These are phyloP conservation scores for Sabatieria punctata DNA, from an alignment of 2,888 invertebrate species.

Conservation along the genomic window DNA sequence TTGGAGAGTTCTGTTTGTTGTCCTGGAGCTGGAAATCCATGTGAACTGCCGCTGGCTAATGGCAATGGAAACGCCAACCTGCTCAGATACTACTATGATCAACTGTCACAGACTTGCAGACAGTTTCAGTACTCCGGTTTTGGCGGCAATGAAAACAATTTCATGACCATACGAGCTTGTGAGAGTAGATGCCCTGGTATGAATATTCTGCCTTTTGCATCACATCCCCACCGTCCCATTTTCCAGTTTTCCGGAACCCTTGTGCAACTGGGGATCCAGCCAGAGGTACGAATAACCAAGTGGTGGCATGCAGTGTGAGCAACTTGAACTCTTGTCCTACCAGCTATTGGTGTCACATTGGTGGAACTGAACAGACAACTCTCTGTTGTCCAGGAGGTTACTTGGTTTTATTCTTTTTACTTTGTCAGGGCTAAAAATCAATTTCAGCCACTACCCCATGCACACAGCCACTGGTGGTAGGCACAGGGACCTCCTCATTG, in stretches of 20 bases:
- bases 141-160: constrained; percentile 13
- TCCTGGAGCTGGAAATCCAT: constrained; percentile 9
- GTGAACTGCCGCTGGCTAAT: constrained; percentile 8
- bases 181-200: constrained; percentile 12
- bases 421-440: no score
- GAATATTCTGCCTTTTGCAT: background rate
- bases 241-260: constrained; percentile 11
- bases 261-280: constrained; percentile 9
- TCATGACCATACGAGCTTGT: constrained; percentile 12
- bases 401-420: background rate
- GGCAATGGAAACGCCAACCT: constrained; percentile 11
- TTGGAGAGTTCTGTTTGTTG: constrained; percentile 12
- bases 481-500: constrained; percentile 17
- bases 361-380: constrained; percentile 9
- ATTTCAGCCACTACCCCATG: constrained; percentile 14
- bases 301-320: constrained; percentile 6
- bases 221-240: background rate
- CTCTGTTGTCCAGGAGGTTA: constrained; percentile 27
- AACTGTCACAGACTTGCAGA: constrained; percentile 8
- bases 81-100: constrained; percentile 12
- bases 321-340: constrained; percentile 7
- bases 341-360: constrained; percentile 11
- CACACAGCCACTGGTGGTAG: constrained; percentile 16
- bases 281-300: background rate
- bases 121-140: constrained; percentile 12